Conservation (phyloP, 2,888 invertebrate genomes). For the Mongoloraphidia duomilia region DNA sequence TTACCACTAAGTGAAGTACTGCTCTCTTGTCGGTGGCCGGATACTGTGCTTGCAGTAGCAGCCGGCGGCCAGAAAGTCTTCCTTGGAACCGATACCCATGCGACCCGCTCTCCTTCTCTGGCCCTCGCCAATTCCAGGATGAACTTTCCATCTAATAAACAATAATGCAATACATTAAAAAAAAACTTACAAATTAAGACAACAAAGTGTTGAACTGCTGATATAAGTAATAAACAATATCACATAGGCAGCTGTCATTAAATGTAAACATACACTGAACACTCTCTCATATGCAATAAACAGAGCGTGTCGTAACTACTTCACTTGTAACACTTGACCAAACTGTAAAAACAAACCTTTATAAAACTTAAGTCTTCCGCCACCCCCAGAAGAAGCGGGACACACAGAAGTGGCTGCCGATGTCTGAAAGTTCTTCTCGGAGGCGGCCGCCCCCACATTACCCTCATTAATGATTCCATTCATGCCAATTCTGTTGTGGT, state of each 20-base stretch:
- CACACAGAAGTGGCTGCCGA: too few relatives aligned
- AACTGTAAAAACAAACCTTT: conserved; percentile 42
- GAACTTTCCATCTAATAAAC: conserved; percentile 69
- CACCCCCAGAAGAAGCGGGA: conserved; percentile 28
- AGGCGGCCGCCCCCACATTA: conserved; percentile 30
- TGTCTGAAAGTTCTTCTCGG: too few relatives aligned
- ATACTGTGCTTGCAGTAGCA: conserved; percentile 43
- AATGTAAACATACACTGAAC: background rate
- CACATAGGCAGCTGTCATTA: too few relatives aligned
- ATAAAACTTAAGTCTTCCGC: conserved; percentile 67
- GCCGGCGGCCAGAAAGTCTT: conserved; percentile 77
- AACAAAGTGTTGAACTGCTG: background rate
- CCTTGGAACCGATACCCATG: conserved; percentile 81
- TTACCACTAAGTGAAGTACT: conserved; percentile 70
- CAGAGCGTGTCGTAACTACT: background rate
- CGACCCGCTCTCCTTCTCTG: conserved; percentile 64
- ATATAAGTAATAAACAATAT: background rate
- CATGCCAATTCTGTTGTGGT: conserved; percentile 52
- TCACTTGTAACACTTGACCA: background rate
- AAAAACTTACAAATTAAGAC: background rate
- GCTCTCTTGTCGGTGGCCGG: conserved; percentile 48
- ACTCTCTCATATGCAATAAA: background rate
- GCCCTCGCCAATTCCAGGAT: conserved; percentile 70
- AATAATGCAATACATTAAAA: background rate
- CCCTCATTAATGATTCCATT: conserved; percentile 52